These are phyloP conservation scores for Bellardia bayeri DNA, from an alignment of 2,888 invertebrate genomes.

Conservation along the genomic window DNA sequence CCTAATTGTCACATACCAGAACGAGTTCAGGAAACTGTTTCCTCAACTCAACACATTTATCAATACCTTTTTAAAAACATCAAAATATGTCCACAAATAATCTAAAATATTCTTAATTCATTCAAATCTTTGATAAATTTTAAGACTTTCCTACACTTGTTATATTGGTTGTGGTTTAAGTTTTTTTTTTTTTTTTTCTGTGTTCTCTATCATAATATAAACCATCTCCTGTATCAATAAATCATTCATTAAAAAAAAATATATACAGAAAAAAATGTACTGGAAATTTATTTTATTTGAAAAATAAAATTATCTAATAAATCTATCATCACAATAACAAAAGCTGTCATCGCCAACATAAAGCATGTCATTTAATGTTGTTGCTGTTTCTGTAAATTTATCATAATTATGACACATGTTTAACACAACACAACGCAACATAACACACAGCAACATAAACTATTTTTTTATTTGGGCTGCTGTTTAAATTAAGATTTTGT, in stretches of 20 bases:
- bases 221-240: slow-evolving; percentile 45
- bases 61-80: no score
- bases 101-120: no score
- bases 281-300: background rate
- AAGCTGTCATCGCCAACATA: slow-evolving; percentile 69
- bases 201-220: background rate
- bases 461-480: slow-evolving; percentile 14
- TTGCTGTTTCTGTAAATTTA: slow-evolving; percentile 57
- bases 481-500: background rate
- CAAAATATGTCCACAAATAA: no score
- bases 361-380: slow-evolving; percentile 37
- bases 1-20: no score
- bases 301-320: slow-evolving; percentile 68
- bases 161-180: background rate
- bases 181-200: background rate
- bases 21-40: no score
- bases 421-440: slow-evolving; percentile 38
- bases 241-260: slow-evolving; percentile 54
- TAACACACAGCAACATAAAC: slow-evolving; percentile 22
- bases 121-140: no score
- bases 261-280: background rate
- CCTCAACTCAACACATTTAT: no score
- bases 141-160: background rate
- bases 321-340: slow-evolving; percentile 70
- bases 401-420: slow-evolving; percentile 74